Conservation (phyloP, 2,888 invertebrate species). For the Nomada hirtipes region DNA sequence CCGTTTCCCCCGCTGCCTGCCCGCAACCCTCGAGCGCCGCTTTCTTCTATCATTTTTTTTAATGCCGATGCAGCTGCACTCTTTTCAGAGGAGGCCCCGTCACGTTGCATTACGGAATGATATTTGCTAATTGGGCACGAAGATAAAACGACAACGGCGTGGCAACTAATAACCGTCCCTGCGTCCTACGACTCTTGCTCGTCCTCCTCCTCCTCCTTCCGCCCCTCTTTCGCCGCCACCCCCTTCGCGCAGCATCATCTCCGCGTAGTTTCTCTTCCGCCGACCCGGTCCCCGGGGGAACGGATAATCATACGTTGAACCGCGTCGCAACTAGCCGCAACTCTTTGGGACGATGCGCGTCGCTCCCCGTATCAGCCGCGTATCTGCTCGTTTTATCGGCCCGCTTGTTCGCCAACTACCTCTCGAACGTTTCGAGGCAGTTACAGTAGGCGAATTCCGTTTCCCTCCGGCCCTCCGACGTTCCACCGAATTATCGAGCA, state of each 20-base stretch:
- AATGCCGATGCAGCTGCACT: conserved; percentile 72
- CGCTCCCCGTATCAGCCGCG: conserved; percentile 40
- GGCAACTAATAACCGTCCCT: conserved; percentile 82
- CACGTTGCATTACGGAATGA: conserved; percentile 83
- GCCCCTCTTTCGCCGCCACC: conserved; percentile 27
- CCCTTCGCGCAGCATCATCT: conserved; percentile 38
- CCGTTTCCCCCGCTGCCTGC: conserved; percentile 21
- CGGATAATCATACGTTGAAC: conserved; percentile 80
- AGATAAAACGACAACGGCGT: conserved; percentile 81
- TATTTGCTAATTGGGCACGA: conserved; percentile 84
- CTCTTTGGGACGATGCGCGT: conserved; percentile 57
- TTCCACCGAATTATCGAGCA: conserved; percentile 7
- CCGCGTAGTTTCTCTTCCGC: conserved; percentile 55
- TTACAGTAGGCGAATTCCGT: conserved; percentile 18
- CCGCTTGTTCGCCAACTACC: conserved; percentile 58
- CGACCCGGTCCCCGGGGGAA: conserved; percentile 73
- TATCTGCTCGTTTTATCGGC: conserved; percentile 67
- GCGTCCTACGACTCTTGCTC: conserved; percentile 49
- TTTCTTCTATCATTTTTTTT: conserved; percentile 61
- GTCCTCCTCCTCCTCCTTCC: conserved; percentile 11
- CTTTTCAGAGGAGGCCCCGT: conserved; percentile 77
- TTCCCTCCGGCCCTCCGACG: conserved; percentile 1
- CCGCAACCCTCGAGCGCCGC: conserved; percentile 47
- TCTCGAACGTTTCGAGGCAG: conserved; percentile 9
- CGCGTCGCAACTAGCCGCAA: conserved; percentile 70